These are phyloP conservation scores for Spilosoma lubricipeda DNA, from an alignment of 2,888 invertebrate species.

Conservation along the genomic window DNA sequence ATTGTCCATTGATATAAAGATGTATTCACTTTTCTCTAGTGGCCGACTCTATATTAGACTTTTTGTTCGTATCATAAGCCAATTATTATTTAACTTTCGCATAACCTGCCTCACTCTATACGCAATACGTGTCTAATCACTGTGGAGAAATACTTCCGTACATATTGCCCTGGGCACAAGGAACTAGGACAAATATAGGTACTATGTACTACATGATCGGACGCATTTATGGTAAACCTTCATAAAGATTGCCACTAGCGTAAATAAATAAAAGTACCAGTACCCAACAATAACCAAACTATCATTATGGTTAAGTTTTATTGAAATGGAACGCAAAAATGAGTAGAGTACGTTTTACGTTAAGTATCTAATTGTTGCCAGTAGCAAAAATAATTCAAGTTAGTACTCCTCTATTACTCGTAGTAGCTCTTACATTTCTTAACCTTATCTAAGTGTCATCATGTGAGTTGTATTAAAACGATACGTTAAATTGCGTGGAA, in stretches of 20 bases:
- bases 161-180: neutral
- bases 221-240: neutral
- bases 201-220: neutral
- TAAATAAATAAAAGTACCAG: too few relatives aligned
- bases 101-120: neutral
- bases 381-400: too few relatives aligned
- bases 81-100: neutral
- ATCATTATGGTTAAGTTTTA: neutral
- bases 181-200: neutral
- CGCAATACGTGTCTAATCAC: neutral
- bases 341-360: too few relatives aligned
- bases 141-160: neutral
- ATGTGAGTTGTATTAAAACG: too few relatives aligned
- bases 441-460: neutral
- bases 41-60: too few relatives aligned
- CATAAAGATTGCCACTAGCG: neutral
- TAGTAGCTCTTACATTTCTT: neutral
- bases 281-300: neutral
- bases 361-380: too few relatives aligned
- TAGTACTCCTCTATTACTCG: too few relatives aligned
- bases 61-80: too few relatives aligned
- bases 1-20: too few relatives aligned
- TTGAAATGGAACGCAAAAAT: too few relatives aligned
- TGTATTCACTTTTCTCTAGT: too few relatives aligned
- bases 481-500: too few relatives aligned